Evolutionary conservation across 2,888 invertebrate genomes (phyloP), one percentile per base, ranked within the genome.

Genomic region (Tineola bisselliella): DNA sequence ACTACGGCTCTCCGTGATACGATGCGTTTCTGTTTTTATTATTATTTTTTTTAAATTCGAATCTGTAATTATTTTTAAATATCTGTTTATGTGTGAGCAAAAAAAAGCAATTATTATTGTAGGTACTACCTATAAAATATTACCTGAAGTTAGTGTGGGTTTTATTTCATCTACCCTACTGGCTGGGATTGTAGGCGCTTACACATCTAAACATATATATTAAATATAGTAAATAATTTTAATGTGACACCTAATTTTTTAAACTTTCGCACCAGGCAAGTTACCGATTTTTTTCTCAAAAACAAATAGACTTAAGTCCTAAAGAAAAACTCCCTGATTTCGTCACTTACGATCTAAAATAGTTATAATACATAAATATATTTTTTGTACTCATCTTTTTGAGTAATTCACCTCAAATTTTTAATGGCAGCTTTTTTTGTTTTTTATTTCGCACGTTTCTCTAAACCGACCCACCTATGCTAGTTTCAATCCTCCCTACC

Each of bases 291-390:
- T 78, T 74, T 52, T 60, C 19, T 17, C 43, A 43, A 54, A 73
- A 76, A 76, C 12, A 6, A 48, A 54, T 4, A 61, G 25, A 8
- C 61, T 61, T 54, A 54, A 48, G 25, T 30, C 70, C 81, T 83
- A 79, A 67, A 69, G 80, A 82, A 84, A 80, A 74, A 76, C 84
- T 84, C 84, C 87, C 86, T 86, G 86, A 86, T 86, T 86, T 84
- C 19, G 77, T 80, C 74, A 78, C 86, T 87, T 86, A 86, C 64
- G 73, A 72, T 17, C 81, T 83, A 82, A 79, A 60, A 15, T 43
- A 15, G 12, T 54, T 10, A 13, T n/a, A 75, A 84, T 87, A 83
- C 83, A 84, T 82, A 84, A 87, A 81, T 84, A 86, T 84, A 86
- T 84, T 86, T 84, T 48, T 87, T 87, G 87, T 86, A 87, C 87